Evolutionary conservation across 2,888 invertebrate species (phyloP), one percentile per base, ranked within the genome.

Genomic region (Drosophila atroscutellata): DNA sequence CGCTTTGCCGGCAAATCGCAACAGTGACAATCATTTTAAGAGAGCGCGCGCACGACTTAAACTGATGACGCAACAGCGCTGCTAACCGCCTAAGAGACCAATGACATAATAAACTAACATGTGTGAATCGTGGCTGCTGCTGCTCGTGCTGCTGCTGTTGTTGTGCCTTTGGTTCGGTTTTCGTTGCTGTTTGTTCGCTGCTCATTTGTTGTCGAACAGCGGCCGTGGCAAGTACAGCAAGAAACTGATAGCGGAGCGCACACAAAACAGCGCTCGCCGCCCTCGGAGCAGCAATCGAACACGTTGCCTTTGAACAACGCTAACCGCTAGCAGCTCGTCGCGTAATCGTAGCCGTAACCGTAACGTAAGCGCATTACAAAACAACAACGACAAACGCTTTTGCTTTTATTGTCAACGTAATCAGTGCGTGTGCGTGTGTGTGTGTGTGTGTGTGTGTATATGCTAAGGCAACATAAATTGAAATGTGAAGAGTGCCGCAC

Each of bases 201-300:
- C 72, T 84, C 89, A 91, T 89, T 90, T 88, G 87, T 83, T 88
- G 79, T 81, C 83, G 73, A 89, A 81, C 90, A 90, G 83, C 87
- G 90, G 86, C 91, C 89, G 86, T 89, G 90, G 76, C 80, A 86
- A 84, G 89, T 83, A 80, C 71, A 69, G 63, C 66, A 51, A 77
- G 45, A 39, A 55, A 62, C 55, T 81, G 61, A 49, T 66, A 72
- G 75, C 72, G 70, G 60, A 81, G 71, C 66, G 67, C 47, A n/a
- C 20, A 58, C 55, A 51, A 52, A 37, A 51, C 58, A 72, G 60
- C 78, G 79, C 65, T 62, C 55, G 75, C 57, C 61, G 75, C 51
- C 65, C 50, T 66, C 65, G 67, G 64, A 75, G 70, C 64, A 69
- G 56, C 69, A 72, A 68, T 54, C 69, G 70, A 76, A 79, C 79